A percentile compares a stretch with the other conserved stretches of the same genome.
phyloP scores from a whole-genome alignment of 2,888 invertebrate genomes.

The Mesodorylaimus sp. region DNA sequence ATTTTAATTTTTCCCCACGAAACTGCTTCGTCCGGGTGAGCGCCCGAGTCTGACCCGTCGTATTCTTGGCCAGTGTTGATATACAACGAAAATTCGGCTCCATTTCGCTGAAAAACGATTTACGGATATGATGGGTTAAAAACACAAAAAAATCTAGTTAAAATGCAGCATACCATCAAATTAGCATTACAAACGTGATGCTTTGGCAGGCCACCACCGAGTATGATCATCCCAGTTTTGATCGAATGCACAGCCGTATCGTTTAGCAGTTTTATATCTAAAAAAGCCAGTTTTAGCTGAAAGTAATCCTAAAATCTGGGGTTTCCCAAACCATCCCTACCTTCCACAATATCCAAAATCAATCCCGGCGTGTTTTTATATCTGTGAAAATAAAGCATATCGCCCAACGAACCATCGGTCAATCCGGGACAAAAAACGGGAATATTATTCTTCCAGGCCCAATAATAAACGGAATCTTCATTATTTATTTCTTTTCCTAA shows the following conservation, averaged over 20 bases:
- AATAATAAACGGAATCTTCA: constrained; percentile 78
- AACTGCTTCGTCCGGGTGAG: constrained; percentile 88
- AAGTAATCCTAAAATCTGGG: background rate
- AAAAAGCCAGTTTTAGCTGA: constrained; percentile 5
- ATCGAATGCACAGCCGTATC: constrained; percentile 77
- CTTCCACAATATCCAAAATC: constrained; percentile 71
- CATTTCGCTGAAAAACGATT: constrained; percentile 52
- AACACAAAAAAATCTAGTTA: background rate
- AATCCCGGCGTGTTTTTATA: constrained; percentile 78
- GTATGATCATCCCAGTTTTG: constrained; percentile 83
- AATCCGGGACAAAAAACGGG: constrained; percentile 92
- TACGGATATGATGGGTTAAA: constrained; percentile 6
- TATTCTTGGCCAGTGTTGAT: constrained; percentile 73
- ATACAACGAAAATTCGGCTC: constrained; percentile 83
- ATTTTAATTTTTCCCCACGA: constrained; percentile 62
- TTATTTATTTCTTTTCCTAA: constrained; percentile 77
- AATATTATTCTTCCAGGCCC: constrained; percentile 88
- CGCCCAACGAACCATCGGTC: constrained; percentile 89
- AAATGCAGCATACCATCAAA: constrained; percentile 52
- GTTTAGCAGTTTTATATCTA: constrained; percentile 70
- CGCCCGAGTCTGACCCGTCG: constrained; percentile 85
- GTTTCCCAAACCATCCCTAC: background rate
- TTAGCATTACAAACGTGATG: constrained; percentile 99
- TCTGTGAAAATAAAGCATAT: constrained; percentile 98
- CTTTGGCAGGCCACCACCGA: constrained; percentile 90